A percentile compares a stretch with the other conserved stretches of the same genome.
phyloP scores from a whole-genome alignment of 2,113 vertebrate species.

The Psephotus haematonotus region DNA sequence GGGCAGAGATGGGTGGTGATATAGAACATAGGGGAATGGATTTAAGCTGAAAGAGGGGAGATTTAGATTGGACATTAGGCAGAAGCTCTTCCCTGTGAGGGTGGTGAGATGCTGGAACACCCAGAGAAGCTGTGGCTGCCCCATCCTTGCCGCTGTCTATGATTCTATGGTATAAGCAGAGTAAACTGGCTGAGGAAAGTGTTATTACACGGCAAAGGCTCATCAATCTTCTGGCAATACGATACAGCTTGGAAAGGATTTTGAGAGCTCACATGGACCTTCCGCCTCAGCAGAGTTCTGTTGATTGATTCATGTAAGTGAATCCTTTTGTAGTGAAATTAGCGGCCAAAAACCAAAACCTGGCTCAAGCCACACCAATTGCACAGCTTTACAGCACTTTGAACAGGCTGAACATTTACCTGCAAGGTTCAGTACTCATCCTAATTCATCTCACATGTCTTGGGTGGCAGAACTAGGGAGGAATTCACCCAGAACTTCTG shows the following conservation, averaged over 20 bases:
- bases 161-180: background rate
- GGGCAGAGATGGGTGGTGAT: background rate
- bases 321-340: background rate
- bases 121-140: background rate
- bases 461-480: background rate
- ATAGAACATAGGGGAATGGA: background rate
- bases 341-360: background rate
- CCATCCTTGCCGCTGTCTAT: background rate
- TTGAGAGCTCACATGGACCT: background rate
- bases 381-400: background rate
- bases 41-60: background rate
- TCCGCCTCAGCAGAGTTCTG: background rate
- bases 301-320: background rate
- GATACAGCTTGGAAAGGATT: background rate
- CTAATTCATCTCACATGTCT: rapidly evolving
- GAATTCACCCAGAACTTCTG: background rate
- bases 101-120: background rate
- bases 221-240: background rate
- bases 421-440: background rate
- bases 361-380: background rate
- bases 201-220: background rate
- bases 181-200: background rate
- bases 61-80: background rate
- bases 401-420: rapidly evolving
- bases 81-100: background rate